phyloP scores from a whole-genome alignment of 1,140 invertebrate species.

The Aphaenogaster rudis region DNA sequence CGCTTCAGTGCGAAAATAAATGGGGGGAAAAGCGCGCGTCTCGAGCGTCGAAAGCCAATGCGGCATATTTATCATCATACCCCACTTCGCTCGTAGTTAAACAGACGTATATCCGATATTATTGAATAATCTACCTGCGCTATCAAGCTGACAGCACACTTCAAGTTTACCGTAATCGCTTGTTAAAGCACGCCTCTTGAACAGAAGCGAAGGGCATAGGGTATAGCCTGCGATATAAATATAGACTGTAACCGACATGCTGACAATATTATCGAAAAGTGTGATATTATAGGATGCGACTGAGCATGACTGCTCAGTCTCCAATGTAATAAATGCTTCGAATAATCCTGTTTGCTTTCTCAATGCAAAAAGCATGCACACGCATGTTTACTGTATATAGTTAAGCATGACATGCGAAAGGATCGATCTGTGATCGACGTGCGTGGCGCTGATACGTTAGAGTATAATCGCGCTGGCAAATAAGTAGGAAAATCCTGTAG shows the following conservation, averaged over 20 bases:
- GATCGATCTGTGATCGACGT: too few relatives aligned
- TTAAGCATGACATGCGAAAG: too few relatives aligned
- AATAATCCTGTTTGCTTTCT: not conserved
- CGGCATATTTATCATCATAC: constrained; percentile 38
- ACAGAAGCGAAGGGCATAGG: constrained; percentile 49
- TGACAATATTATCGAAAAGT: constrained; percentile 40
- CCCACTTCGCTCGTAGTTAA: constrained; percentile 3
- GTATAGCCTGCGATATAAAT: constrained; percentile 46
- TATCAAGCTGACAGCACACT: constrained; percentile 49
- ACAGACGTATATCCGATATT: constrained; percentile 50
- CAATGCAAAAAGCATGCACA: not conserved
- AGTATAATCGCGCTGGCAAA: too few relatives aligned
- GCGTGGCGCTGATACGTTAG: too few relatives aligned
- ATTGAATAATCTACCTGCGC: constrained; percentile 48
- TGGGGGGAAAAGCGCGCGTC: not conserved
- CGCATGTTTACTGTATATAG: too few relatives aligned
- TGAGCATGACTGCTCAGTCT: not conserved
- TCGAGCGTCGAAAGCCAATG: constrained; percentile 16
- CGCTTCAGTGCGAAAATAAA: constrained; percentile 23
- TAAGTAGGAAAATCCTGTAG: too few relatives aligned
- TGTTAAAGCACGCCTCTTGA: constrained; percentile 52
- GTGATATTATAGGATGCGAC: constrained; percentile 1
- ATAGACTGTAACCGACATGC: constrained; percentile 40
- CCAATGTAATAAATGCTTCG: not conserved
- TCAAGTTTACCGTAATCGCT: constrained; percentile 41